Conservation (phyloP, 2,113 vertebrate species). For the Dinomys branickii region DNA sequence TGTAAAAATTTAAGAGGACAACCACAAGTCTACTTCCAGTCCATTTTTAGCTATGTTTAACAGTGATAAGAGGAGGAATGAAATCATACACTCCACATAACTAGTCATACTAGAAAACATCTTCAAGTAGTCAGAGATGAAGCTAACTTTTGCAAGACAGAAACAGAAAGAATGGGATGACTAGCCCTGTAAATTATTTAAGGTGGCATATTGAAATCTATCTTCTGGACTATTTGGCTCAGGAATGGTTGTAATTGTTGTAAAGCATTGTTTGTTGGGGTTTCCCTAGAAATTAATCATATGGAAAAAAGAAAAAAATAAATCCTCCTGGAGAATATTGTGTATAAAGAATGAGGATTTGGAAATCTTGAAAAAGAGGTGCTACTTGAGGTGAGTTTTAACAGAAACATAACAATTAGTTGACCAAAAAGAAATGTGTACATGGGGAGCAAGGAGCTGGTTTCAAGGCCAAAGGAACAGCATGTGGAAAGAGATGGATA, state of each 20-base stretch:
- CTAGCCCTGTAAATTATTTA: neutral
- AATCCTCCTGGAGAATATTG: fast-evolving
- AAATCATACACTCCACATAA: neutral
- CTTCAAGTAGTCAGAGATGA: neutral
- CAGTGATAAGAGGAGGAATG: neutral
- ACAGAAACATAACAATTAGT: neutral
- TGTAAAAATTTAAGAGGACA: neutral
- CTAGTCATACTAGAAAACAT: neutral
- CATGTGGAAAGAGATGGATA: neutral
- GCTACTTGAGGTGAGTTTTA: neutral
- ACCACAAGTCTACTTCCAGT: neutral
- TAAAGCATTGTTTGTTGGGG: neutral
- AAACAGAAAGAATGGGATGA: neutral
- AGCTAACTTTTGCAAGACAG: neutral
- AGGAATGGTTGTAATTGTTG: neutral
- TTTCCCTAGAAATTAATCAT: neutral
- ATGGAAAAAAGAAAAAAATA: neutral
- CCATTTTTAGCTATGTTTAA: neutral
- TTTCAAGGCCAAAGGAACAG: neutral
- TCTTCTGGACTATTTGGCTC: neutral
- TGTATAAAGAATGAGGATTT: neutral
- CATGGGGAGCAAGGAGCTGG: neutral
- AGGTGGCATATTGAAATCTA: neutral
- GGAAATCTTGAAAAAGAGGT: neutral
- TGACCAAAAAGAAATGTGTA: neutral